A percentile compares a stretch with the other conserved stretches of the same genome.
These are phyloP conservation scores for Tapirus indicus DNA, from an alignment of 2,797 vertebrate genomes.

Conservation along the genomic window DNA sequence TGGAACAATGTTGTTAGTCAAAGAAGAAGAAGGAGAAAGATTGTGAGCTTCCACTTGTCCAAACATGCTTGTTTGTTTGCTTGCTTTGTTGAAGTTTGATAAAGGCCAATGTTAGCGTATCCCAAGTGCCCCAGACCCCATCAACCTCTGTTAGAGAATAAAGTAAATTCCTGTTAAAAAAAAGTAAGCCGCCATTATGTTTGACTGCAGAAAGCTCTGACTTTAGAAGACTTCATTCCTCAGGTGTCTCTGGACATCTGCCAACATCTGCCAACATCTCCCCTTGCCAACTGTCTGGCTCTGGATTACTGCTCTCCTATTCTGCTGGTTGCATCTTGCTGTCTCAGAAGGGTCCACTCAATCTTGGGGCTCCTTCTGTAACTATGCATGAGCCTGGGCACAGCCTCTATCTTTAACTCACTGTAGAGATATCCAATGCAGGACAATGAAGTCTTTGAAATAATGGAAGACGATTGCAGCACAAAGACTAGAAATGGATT, in stretches of 20 bases:
- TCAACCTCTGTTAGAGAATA: background rate
- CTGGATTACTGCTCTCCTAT: background rate
- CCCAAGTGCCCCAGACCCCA: too few species aligned
- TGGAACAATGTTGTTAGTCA: background rate
- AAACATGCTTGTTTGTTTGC: background rate
- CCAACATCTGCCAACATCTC: background rate
- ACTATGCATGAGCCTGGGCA: background rate
- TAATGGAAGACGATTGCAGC: background rate
- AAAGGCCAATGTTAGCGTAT: background rate
- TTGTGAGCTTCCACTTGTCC: background rate
- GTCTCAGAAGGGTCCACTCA: background rate
- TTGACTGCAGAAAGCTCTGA: background rate
- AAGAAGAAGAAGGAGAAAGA: background rate
- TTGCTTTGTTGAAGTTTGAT: background rate
- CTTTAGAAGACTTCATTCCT: background rate
- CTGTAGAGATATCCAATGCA: fast-evolving
- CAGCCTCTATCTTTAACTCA: background rate
- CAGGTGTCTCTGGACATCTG: background rate
- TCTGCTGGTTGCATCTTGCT: background rate
- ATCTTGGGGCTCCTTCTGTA: background rate
- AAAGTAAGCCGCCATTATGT: background rate
- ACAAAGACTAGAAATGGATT: background rate
- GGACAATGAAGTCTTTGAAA: background rate
- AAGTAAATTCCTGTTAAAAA: background rate
- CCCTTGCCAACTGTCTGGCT: background rate